Evolutionary conservation across 2,888 invertebrate genomes (phyloP), one percentile per base, ranked within the genome.

Genomic region (Cosmia trapezina): DNA sequence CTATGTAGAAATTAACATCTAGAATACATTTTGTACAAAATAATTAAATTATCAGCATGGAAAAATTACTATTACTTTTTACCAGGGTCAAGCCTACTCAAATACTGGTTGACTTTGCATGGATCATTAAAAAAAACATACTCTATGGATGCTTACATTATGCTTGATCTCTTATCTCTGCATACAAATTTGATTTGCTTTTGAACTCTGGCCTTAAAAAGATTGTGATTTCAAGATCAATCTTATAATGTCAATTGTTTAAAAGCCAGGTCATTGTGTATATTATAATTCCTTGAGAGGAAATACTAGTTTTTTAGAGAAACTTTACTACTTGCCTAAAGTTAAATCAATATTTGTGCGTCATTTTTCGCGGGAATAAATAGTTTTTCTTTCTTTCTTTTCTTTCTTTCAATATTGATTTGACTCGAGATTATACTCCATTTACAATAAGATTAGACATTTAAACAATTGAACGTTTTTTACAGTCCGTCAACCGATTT

Each of bases 171-270:
- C 9, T 33, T 57, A 47, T 78, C 59, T 53, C 2, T 53, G 12
- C 53, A 71, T 49, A 54, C 14, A 43, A 70, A 71, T 49, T 41
- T 71, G n/a, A 59, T 33, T 49, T 78, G 22, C 41, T 43, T 59
- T 76, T 51, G 17, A 78, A 61, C 53, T 63, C 12, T 41, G 47
- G 33, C 41, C 57, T 43, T 22, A 37, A 14, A 37, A 57, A 33
- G 8, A 54, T 54, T 59, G 9, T 37, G 47, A 71, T 64, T 76
- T 72, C 33, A 54, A 49, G 49, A 56, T 37, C 22, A 61, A 70
- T 33, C 5, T 43, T 61, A 9, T 49, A 56, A 73, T 22, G 14
- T 33, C 1, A 43, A n/a, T 45, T 0, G 54, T 49, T 49, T 43
- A n/a, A 43, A 57, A 43, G 14, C 12, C 12, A 28, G 41, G 19